Evolutionary conservation across 2,797 vertebrate species (phyloP), one percentile per base, ranked within the genome.

Genomic region (Falco berigora): DNA sequence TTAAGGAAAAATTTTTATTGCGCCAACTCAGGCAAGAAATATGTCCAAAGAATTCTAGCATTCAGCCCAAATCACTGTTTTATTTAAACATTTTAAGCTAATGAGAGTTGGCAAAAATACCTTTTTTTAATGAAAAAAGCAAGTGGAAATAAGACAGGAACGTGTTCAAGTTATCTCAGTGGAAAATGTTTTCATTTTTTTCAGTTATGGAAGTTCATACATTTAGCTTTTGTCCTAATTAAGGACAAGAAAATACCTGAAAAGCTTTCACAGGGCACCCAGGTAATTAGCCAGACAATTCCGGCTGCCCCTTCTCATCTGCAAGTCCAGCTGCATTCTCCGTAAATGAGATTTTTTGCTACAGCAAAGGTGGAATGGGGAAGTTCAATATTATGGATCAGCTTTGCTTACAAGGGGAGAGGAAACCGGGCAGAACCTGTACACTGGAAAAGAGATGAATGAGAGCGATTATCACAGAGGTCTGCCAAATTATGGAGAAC

Each of bases 1-100:
- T 68, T 82, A 59, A 81, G 86, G 58, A 88, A 81, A 95, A 84
- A 38, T 50, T 96, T 92, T 88, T 88, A 81, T 86, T 4, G 0
- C 86, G 92, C 67, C 42, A 84, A 73, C 55, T 94, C 63, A 67
- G 92, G 80, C 86, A 94, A 94, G 88, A 90, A 88, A 81, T 93
- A 55, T 3, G 27, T 50, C 84, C 67, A 40, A 69, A 63, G 69
- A 88, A 76, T 90, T 93, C 73, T 55, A 76, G 40, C 44, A 59
- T 88, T 92, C 73, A 19, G 50, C 40, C 88, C 86, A 75, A 92
- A 90, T 81, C 69, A 27, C 19, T 36, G 8, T 62, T 91, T 90
- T 66, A 73, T 85, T 94, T 94, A 83, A 95, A 71, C 76, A 50
- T 90, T 86, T 91, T 87, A 66, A 86, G 42, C 28, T 94, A 88